Evolutionary conservation across 2,797 vertebrate genomes (phyloP).

Genomic region (Malacoraja senta): DNA sequence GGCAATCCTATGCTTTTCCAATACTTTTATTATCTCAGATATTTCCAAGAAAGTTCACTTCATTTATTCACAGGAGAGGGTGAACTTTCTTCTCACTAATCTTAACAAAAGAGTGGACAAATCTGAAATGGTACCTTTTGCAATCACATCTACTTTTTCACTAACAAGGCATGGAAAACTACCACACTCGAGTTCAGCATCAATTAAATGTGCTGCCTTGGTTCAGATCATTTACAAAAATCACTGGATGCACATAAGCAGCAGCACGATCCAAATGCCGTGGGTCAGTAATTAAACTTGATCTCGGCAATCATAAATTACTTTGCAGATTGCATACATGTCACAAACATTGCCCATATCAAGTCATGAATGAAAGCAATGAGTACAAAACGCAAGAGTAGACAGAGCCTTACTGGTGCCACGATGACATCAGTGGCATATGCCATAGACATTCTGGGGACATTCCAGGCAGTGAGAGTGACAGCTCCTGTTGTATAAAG

Average conservation of each 20-base stretch:
- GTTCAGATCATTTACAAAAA: constrained; percentile 5
- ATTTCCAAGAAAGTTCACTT: neutral
- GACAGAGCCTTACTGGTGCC: constrained; percentile 13
- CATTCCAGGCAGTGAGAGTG: constrained; percentile 25
- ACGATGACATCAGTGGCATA: constrained; percentile 20
- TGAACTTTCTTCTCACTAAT: neutral
- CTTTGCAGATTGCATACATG: neutral
- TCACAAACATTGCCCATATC: constrained; percentile 19
- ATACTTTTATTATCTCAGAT: neutral
- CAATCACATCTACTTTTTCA: neutral
- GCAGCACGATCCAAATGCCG: neutral
- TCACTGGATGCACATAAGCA: neutral
- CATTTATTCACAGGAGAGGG: neutral
- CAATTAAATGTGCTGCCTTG: neutral
- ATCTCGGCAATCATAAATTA: constrained; percentile 20
- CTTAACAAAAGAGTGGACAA: neutral
- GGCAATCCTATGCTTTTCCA: neutral
- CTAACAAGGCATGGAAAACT: neutral
- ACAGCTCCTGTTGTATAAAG: constrained; percentile 26
- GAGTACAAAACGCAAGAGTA: neutral
- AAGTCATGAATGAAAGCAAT: constrained; percentile 25
- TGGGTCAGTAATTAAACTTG: neutral
- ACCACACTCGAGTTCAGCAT: neutral
- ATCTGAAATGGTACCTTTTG: neutral
- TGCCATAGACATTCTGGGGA: constrained; percentile 30